Conservation (phyloP, 2,888 invertebrate genomes). For the Phytoseiulus persimilis region DNA sequence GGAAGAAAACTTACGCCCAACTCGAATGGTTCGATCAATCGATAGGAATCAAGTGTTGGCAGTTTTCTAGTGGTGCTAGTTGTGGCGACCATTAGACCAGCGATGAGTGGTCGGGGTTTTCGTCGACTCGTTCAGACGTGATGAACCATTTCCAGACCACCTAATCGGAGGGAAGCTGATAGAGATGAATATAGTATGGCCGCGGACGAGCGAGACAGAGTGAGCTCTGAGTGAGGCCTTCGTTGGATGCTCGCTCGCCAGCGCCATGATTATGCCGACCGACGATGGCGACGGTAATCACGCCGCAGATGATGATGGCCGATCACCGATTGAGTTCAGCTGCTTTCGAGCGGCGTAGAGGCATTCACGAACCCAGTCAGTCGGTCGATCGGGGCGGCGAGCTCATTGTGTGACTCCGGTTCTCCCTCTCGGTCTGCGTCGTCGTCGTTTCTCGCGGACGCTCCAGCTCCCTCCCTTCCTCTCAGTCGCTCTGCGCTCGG, state of each 20-base stretch:
- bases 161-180: background rate
- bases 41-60: no score
- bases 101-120: background rate
- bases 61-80: no score
- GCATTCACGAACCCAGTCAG: background rate
- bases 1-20: no score
- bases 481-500: background rate
- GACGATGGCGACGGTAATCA: background rate
- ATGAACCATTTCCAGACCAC: background rate
- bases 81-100: no score
- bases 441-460: background rate
- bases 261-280: background rate
- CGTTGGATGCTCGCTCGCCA: background rate
- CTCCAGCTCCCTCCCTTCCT: background rate
- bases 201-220: background rate
- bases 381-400: background rate
- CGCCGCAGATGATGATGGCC: background rate
- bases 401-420: background rate
- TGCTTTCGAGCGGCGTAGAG: background rate
- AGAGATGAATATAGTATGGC: background rate
- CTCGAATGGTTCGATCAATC: no score
- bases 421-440: background rate
- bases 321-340: slow-evolving; percentile 5
- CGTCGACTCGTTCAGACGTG: background rate
- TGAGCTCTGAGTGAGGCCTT: background rate